phyloP scores from a whole-genome alignment of 2,113 vertebrate species.

The Tachysurus fulvidraco region DNA sequence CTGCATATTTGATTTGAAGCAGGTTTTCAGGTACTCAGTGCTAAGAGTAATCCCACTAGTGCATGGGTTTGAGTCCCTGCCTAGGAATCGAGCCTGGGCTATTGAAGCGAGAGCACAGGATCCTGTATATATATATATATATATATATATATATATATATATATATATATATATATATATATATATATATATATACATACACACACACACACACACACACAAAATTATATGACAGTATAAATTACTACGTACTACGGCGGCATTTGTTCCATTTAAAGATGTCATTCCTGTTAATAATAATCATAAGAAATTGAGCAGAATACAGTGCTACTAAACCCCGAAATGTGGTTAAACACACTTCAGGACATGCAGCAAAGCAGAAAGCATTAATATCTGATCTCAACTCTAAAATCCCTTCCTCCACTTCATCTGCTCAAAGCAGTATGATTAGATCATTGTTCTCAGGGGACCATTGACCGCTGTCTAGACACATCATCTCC shows the following conservation, averaged over 20 bases:
- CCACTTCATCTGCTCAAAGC: not conserved
- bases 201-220: no score
- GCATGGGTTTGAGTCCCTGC: no score
- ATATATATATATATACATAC: no score
- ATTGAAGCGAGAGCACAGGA: no score
- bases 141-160: no score
- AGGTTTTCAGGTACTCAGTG: no score
- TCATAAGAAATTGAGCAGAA: not conserved
- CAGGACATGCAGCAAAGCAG: not conserved
- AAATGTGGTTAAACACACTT: not conserved
- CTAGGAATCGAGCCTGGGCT: no score
- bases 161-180: no score
- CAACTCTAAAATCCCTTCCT: not conserved
- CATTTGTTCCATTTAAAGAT: not conserved
- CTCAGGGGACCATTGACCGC: not conserved
- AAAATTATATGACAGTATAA: not conserved
- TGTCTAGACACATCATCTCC: slow-evolving; percentile 24
- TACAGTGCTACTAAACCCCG: not conserved
- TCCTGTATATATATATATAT: no score
- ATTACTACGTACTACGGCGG: not conserved
- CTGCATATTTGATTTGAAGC: no score
- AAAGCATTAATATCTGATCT: not conserved
- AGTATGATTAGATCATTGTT: slow-evolving; percentile 21
- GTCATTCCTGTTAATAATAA: not conserved
- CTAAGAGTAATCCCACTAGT: no score